Evolutionary conservation across 2,888 invertebrate genomes (phyloP).

Genomic region (Heliothis peltigera): DNA sequence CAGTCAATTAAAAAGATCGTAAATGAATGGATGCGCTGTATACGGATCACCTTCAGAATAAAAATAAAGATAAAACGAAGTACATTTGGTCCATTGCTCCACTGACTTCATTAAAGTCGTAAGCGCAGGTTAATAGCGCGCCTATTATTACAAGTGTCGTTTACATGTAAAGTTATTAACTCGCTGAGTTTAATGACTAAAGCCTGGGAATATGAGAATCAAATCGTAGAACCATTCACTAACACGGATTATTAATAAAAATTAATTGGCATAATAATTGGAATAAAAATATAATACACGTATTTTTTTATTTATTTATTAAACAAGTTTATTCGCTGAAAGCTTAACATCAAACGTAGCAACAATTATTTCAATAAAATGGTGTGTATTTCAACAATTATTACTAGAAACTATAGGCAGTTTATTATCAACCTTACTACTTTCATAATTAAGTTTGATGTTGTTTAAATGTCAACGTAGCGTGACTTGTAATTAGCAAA

Average conservation of each 20-base stretch:
- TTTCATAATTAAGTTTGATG: conserved; percentile 19
- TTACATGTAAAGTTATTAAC: conserved; percentile 16
- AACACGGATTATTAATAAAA: conserved; percentile 15
- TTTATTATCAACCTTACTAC: conserved; percentile 27
- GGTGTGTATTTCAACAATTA: conserved; percentile 14
- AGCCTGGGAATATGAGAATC: conserved; percentile 28
- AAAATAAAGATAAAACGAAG: background rate
- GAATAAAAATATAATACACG: conserved; percentile 26
- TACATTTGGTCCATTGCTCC: background rate
- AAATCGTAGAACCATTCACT: conserved; percentile 21
- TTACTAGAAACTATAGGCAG: background rate
- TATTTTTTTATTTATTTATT: background rate
- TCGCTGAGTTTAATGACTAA: conserved; percentile 12
- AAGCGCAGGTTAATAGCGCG: background rate
- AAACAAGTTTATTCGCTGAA: conserved; percentile 13
- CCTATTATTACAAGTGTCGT: background rate
- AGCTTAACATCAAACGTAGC: conserved; percentile 14
- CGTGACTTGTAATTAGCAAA: conserved; percentile 33
- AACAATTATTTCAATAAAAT: conserved; percentile 36
- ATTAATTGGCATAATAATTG: conserved; percentile 17
- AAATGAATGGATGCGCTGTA: background rate
- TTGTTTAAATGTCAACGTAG: conserved; percentile 28
- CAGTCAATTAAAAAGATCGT: background rate
- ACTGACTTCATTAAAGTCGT: conserved; percentile 7
- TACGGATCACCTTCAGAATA: background rate